phyloP scores from a whole-genome alignment of 2,888 invertebrate species.

The Oxyteleia sp. region DNA sequence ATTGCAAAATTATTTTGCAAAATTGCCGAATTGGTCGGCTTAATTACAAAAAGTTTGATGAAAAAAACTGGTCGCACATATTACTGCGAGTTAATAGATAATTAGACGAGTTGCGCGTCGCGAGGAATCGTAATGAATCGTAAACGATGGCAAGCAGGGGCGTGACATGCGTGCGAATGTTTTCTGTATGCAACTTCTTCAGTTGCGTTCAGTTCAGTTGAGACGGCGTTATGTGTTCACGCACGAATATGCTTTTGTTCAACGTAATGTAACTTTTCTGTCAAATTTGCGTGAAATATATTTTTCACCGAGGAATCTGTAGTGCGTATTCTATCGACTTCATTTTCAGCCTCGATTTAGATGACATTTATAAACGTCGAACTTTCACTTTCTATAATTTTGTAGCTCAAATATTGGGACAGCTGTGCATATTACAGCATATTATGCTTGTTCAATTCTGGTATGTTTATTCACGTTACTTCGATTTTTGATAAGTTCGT shows the following conservation, averaged over 20 bases:
- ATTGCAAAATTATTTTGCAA: too few relatives aligned
- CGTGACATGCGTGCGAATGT: conserved; percentile 67
- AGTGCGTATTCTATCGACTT: not conserved
- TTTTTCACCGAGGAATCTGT: not conserved
- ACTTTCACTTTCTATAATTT: conserved; percentile 57
- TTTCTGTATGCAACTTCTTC: conserved; percentile 32
- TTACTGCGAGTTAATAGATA: conserved; percentile 30
- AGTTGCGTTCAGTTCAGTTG: conserved; percentile 17
- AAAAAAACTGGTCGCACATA: too few relatives aligned
- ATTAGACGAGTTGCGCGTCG: conserved; percentile 39
- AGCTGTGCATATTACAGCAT: not conserved
- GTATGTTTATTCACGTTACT: too few relatives aligned
- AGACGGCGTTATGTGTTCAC: conserved; percentile 14
- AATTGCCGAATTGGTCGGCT: too few relatives aligned
- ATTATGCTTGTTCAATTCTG: too few relatives aligned
- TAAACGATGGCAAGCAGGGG: conserved; percentile 51
- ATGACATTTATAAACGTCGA: conserved; percentile 36
- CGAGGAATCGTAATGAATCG: conserved; percentile 48
- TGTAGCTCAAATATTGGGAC: not conserved
- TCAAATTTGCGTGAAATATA: conserved; percentile 16
- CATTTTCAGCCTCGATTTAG: not conserved
- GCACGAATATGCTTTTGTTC: not conserved
- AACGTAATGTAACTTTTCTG: conserved; percentile 44
- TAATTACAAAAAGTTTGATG: too few relatives aligned
- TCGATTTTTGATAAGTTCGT: too few relatives aligned